Conservation (phyloP, 2,797 vertebrate genomes). For the Erpetoichthys calabaricus region DNA sequence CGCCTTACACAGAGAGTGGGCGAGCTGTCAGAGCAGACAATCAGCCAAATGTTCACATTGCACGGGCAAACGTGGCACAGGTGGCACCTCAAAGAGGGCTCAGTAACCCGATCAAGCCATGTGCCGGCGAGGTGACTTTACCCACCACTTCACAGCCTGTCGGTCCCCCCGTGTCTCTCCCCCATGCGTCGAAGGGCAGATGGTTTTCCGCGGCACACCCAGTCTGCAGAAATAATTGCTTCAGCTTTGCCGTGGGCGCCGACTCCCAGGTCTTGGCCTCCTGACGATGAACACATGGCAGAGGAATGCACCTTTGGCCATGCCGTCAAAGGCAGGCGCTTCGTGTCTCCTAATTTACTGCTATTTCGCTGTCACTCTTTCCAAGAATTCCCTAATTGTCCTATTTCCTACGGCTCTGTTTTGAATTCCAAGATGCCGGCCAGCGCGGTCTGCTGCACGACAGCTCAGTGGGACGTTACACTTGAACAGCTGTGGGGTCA, state of each 20-base stretch:
- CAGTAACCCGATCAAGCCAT: no score
- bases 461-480: no score
- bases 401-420: slow-evolving; percentile 18
- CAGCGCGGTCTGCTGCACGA: no score
- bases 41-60: no score
- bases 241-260: slow-evolving; percentile 1
- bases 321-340: slow-evolving; percentile 14
- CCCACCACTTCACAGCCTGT: no score
- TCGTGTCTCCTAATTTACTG: slow-evolving; percentile 27
- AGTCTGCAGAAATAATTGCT: slow-evolving; percentile 1
- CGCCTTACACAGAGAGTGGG: no score
- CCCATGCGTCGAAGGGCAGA: not conserved
- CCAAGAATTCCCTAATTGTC: slow-evolving; percentile 17
- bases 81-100: no score
- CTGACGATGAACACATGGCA: not conserved
- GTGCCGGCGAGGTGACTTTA: no score
- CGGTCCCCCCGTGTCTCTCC: no score
- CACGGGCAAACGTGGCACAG: no score
- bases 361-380: slow-evolving; percentile 12
- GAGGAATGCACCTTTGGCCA: slow-evolving; percentile 2
- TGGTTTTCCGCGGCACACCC: slow-evolving; percentile 1
- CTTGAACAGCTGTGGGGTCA: no score
- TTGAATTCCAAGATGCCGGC: not conserved
- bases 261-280: slow-evolving; percentile 2
- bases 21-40: no score